Percentiles rank a stretch among this genome's conserved stretches.
These are phyloP conservation scores for Xerus inauris DNA, from an alignment of 2,113 vertebrate species.

Conservation along the genomic window DNA sequence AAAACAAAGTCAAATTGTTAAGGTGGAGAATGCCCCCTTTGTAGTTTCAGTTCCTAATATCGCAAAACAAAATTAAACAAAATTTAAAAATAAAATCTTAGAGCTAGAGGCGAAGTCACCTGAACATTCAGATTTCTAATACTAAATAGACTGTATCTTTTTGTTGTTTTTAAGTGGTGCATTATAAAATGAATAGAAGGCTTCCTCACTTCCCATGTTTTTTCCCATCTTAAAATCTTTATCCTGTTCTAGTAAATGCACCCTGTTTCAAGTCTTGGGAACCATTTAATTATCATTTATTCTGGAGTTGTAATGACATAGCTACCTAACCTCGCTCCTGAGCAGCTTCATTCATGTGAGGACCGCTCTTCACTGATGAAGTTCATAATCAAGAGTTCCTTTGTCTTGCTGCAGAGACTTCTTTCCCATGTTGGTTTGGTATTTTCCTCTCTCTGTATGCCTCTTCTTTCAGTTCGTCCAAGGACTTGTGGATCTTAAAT, in stretches of 20 bases:
- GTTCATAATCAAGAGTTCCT: background rate
- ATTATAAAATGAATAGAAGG: background rate
- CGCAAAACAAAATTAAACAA: too few relatives aligned
- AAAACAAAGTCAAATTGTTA: conserved; percentile 16
- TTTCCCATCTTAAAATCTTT: background rate
- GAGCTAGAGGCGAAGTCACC: background rate
- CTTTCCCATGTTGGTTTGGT: background rate
- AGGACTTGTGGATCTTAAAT: background rate
- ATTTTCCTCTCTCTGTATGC: background rate
- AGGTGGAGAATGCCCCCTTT: background rate
- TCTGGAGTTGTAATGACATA: background rate
- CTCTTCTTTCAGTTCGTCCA: background rate
- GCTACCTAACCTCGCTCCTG: background rate
- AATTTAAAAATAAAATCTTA: too few relatives aligned
- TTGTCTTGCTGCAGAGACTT: background rate
- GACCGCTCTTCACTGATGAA: background rate
- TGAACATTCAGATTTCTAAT: background rate
- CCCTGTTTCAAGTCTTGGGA: background rate
- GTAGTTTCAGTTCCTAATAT: background rate
- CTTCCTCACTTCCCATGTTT: background rate
- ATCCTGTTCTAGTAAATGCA: background rate
- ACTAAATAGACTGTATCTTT: background rate
- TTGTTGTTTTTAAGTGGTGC: background rate
- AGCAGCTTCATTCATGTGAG: background rate
- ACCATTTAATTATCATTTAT: background rate